phyloP scores from a whole-genome alignment of 2,113 vertebrate species.

The Pitta sordida region DNA sequence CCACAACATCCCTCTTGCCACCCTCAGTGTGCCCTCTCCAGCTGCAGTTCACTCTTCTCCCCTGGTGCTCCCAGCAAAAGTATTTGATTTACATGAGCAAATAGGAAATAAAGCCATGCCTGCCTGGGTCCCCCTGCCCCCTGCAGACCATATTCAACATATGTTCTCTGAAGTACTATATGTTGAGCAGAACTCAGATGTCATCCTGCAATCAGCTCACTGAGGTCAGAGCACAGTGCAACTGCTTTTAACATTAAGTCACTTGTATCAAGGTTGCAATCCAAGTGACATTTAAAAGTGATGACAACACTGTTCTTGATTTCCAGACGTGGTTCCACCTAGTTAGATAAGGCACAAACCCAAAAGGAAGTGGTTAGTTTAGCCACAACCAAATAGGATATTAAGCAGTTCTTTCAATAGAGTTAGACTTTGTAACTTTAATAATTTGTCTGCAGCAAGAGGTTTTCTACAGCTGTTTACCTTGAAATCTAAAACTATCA shows the following conservation, averaged over 20 bases:
- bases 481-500: not conserved
- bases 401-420: not conserved
- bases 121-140: not conserved
- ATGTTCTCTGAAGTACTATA: rapidly evolving
- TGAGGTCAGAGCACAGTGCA: rapidly evolving
- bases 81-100: not conserved
- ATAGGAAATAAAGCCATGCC: not conserved
- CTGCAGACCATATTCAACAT: rapidly evolving
- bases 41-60: not conserved
- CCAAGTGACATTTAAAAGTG: not conserved
- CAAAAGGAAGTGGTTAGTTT: not conserved
- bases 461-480: conserved; percentile 27
- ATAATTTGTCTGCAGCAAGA: not conserved
- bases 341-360: not conserved
- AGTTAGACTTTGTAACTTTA: not conserved
- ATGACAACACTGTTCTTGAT: not conserved
- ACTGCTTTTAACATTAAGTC: not conserved
- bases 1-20: not conserved
- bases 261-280: not conserved
- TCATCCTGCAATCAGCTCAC: not conserved
- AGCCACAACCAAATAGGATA: not conserved
- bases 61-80: not conserved
- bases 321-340: not conserved
- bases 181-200: not conserved
- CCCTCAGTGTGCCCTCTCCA: not conserved